phyloP scores from a whole-genome alignment of 2,888 invertebrate species.

The Nemurella pictetii region DNA sequence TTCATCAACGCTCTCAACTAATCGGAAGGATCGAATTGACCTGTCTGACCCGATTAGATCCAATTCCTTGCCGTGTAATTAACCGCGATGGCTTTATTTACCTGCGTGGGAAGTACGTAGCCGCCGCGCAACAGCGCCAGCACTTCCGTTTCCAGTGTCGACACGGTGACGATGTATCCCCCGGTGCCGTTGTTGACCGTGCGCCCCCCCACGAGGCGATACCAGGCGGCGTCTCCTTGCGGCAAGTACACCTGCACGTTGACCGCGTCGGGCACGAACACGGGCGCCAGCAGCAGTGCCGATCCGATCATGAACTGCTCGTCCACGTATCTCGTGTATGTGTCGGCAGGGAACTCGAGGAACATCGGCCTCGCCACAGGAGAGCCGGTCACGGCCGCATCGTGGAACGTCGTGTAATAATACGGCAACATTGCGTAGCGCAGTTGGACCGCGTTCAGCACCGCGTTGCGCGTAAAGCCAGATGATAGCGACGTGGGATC shows the following conservation, averaged over 20 bases:
- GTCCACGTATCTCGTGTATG: conserved; percentile 53
- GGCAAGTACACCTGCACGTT: conserved; percentile 59
- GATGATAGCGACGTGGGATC: conserved; percentile 56
- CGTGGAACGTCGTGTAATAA: conserved; percentile 58
- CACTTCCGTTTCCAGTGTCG: conserved; percentile 18
- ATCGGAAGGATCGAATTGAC: background rate
- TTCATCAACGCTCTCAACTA: background rate
- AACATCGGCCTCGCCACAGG: conserved; percentile 67
- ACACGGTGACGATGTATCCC: background rate
- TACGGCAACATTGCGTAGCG: conserved; percentile 62
- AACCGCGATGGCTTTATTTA: no score
- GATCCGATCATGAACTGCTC: conserved; percentile 66
- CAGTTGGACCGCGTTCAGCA: conserved; percentile 54
- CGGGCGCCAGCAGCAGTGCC: conserved; percentile 62
- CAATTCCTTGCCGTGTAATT: background rate
- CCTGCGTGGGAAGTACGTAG: conserved; percentile 39
- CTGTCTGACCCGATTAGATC: background rate
- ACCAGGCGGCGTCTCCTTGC: conserved; percentile 39
- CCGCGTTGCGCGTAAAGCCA: conserved; percentile 53
- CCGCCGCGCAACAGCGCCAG: conserved; percentile 39
- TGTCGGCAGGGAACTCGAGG: conserved; percentile 60
- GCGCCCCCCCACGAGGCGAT: conserved; percentile 37
- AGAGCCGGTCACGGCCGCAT: conserved; percentile 48
- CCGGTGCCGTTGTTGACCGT: conserved; percentile 32
- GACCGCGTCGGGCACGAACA: conserved; percentile 55